A percentile compares a stretch with the other conserved stretches of the same genome.
Evolutionary conservation across 2,113 vertebrate genomes (phyloP).

Genomic region (Damaliscus lunatus): DNA sequence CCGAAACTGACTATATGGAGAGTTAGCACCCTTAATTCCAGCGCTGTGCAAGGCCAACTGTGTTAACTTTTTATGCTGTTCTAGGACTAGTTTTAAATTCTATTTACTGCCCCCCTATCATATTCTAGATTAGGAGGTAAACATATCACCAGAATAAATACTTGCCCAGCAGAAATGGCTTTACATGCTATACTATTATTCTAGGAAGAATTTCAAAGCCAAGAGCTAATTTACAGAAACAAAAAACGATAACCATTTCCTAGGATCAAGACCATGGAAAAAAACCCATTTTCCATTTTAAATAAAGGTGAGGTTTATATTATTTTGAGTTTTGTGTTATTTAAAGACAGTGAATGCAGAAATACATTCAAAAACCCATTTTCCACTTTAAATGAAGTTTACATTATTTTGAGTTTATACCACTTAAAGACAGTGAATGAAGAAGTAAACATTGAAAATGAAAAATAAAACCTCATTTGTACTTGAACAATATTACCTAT

Average conservation of each 20-base stretch:
- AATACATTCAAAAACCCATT: not conserved
- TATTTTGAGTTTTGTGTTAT: not conserved
- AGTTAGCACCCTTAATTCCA: not conserved
- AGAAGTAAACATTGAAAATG: not conserved
- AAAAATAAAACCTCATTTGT: not conserved
- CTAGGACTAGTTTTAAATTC: not conserved
- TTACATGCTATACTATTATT: not conserved
- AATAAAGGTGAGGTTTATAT: not conserved
- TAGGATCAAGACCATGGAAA: not conserved
- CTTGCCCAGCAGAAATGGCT: not conserved
- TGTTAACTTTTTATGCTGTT: not conserved
- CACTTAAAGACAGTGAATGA: not conserved
- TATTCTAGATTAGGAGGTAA: not conserved
- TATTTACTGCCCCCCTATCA: not conserved
- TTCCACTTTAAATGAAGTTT: slow-evolving; percentile 3
- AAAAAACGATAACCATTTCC: not conserved
- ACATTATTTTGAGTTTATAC: not conserved
- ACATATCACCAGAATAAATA: slow-evolving; percentile 19
- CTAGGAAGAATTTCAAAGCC: not conserved
- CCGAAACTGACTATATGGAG: not conserved
- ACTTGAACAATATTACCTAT: not conserved
- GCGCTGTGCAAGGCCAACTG: not conserved
- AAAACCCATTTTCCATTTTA: not conserved
- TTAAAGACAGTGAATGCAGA: not conserved
- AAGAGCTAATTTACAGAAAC: not conserved